A percentile compares a stretch with the other conserved stretches of the same genome.
Evolutionary conservation across 2,113 vertebrate species (phyloP).

Genomic region (Pterocles gutturalis): DNA sequence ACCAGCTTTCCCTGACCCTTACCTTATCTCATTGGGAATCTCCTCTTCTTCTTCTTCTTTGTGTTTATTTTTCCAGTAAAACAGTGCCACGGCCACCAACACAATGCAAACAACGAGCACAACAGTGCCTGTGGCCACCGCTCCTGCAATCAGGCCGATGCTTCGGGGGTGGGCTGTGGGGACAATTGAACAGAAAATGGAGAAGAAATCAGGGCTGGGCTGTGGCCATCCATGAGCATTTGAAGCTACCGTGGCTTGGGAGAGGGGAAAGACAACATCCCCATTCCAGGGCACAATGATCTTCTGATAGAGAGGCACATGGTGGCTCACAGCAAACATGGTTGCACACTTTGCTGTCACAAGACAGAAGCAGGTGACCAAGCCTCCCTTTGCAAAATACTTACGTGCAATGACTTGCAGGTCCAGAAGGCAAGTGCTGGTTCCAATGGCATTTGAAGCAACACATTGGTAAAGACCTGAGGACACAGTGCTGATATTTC

Average conservation of each 20-base stretch:
- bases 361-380: slow-evolving; percentile 14
- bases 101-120: slow-evolving; percentile 88
- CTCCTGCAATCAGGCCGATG: slow-evolving; percentile 91
- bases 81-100: slow-evolving; percentile 88
- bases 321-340: background rate
- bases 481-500: slow-evolving; percentile 92
- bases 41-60: slow-evolving; percentile 97
- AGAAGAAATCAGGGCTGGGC: background rate
- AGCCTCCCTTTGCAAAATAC: slow-evolving; percentile 64
- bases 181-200: slow-evolving; percentile 42
- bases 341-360: slow-evolving; percentile 7
- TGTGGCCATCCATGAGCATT: background rate
- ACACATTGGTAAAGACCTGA: slow-evolving; percentile 97
- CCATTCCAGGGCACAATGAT: background rate
- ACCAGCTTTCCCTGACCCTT: background rate
- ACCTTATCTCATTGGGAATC: slow-evolving; percentile 99
- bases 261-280: background rate
- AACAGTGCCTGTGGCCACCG: slow-evolving; percentile 86
- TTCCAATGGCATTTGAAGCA: slow-evolving; percentile 93
- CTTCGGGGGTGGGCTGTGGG: slow-evolving; percentile 90
- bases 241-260: background rate
- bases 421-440: slow-evolving; percentile 94
- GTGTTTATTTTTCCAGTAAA: slow-evolving; percentile 98
- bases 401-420: slow-evolving; percentile 95
- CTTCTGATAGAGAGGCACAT: background rate